phyloP scores from a whole-genome alignment of 2,113 vertebrate species.

The Mohoua ochrocephala region DNA sequence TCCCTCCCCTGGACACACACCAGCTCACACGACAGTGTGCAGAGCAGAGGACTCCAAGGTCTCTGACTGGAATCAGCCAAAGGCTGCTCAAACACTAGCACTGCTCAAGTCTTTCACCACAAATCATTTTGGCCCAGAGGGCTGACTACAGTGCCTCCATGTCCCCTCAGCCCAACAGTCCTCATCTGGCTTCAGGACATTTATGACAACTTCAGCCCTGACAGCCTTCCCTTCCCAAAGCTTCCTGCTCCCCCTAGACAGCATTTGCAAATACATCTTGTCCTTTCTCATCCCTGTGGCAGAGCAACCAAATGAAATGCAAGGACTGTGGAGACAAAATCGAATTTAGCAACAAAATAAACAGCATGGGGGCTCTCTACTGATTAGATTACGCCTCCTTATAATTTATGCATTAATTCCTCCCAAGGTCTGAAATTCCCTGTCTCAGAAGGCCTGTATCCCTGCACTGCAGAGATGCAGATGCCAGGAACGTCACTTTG shows the following conservation, averaged over 20 bases:
- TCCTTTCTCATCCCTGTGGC: not conserved
- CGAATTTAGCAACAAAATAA: constrained; percentile 39
- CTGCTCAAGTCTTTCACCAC: not conserved
- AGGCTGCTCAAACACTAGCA: not conserved
- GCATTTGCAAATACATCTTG: not conserved
- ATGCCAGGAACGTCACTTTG: not conserved
- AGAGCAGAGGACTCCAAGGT: not conserved
- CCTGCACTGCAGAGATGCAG: not conserved
- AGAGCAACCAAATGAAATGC: constrained; percentile 6
- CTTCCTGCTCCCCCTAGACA: not conserved
- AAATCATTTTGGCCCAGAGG: not conserved
- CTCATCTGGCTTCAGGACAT: not conserved
- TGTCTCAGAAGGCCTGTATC: not conserved
- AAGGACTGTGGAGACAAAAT: constrained; percentile 27
- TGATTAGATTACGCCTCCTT: constrained; percentile 6
- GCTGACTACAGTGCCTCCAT: not conserved
- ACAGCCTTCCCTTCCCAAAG: not conserved
- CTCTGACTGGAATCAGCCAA: not conserved
- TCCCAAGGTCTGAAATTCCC: not conserved
- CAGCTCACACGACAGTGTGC: not conserved
- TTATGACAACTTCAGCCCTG: not conserved
- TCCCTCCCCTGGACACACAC: not conserved
- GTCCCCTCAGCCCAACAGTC: not conserved
- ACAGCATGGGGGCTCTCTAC: constrained; percentile 23
- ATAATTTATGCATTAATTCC: constrained; percentile 39